phyloP scores from a whole-genome alignment of 2,888 invertebrate genomes.

The Amitus sp. region DNA sequence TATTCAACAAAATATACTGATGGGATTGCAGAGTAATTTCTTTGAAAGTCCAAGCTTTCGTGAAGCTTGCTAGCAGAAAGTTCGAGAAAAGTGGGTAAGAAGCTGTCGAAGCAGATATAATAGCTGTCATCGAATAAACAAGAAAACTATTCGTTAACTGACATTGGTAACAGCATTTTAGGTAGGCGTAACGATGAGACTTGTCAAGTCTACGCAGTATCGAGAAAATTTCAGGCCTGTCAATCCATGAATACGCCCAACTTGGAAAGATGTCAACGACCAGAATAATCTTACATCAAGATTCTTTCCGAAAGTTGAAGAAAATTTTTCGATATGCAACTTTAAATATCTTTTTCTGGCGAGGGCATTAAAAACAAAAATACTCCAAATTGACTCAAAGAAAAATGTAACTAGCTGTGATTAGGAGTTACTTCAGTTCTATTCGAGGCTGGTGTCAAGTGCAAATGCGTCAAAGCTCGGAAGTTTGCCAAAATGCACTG shows the following conservation, averaged over 20 bases:
- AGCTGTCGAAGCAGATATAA: slow-evolving; percentile 44
- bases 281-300: slow-evolving; percentile 17
- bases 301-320: too few relatives aligned
- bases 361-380: slow-evolving; percentile 12
- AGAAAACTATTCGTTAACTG: slow-evolving; percentile 25
- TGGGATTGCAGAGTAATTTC: slow-evolving; percentile 22
- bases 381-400: slow-evolving; percentile 6
- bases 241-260: slow-evolving; percentile 14
- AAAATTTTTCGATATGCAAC: too few relatives aligned
- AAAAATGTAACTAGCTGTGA: slow-evolving; percentile 9
- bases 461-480: slow-evolving; percentile 17
- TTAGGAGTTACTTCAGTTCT: slow-evolving; percentile 36
- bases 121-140: slow-evolving; percentile 29
- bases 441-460: slow-evolving; percentile 40
- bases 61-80: slow-evolving; percentile 52
- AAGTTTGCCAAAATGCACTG: slow-evolving; percentile 56
- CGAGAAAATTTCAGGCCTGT: slow-evolving; percentile 17
- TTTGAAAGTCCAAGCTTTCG: too few relatives aligned
- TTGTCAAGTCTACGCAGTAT: slow-evolving; percentile 27
- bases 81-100: slow-evolving; percentile 33
- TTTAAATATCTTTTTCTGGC: too few relatives aligned
- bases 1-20: slow-evolving; percentile 38
- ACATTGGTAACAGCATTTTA: slow-evolving; percentile 9
- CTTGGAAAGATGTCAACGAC: neutral
- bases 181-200: slow-evolving; percentile 20